Base-by-base conservation (phyloP, 2,797 vertebrate genomes). In the Macropus fuliginosus region DNA sequence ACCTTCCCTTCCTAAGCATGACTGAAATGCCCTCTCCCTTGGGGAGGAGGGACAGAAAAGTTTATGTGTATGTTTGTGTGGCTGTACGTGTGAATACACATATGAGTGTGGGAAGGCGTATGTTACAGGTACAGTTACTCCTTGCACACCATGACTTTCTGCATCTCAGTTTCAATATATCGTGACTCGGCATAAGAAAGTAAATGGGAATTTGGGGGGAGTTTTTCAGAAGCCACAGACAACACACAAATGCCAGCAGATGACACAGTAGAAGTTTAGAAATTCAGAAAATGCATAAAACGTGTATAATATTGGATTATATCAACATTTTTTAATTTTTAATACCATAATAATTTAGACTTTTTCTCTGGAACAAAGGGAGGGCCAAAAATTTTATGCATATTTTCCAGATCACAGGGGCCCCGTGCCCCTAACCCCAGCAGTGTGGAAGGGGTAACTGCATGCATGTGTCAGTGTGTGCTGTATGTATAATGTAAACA, bases 111-210 rank as follows among this genome's bases (percentile, higher is more conserved):
- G 24, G n/a, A 74, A 74, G n/a, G n/a, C 24, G 0, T 4, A 5
- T 74, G 16, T 74, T 40, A 2, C n/a, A 40, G 21, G 16, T 5
- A 12, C 57, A 66, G 16, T 74, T 40, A 74, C 16, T n/a, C 66
- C 66, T 74, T 40, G 18, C 66, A 74, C 66, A 40, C 40, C n/a
- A 40, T 18, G 9, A 16, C n/a, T 74, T 74, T 74, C 66, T 21
- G 16, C n/a, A 40, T n/a, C 66, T 40, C 6, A 8, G 2, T 40
- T 74, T 74, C n/a, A 10, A 18, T 3, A 18, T 74, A 40, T 40
- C 8, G 0, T 4, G 3, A 2, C 5, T 74, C 0, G 4, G 66
- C 6, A 8, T 18, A 74, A 74, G n/a, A n/a, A n/a, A n/a, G 0
- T 16, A 66, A 66, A 66, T n/a, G 62, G 62, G 59, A 34, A 57